These are phyloP conservation scores for Penelope pileata DNA, from an alignment of 2,113 vertebrate species.

Conservation along the genomic window DNA sequence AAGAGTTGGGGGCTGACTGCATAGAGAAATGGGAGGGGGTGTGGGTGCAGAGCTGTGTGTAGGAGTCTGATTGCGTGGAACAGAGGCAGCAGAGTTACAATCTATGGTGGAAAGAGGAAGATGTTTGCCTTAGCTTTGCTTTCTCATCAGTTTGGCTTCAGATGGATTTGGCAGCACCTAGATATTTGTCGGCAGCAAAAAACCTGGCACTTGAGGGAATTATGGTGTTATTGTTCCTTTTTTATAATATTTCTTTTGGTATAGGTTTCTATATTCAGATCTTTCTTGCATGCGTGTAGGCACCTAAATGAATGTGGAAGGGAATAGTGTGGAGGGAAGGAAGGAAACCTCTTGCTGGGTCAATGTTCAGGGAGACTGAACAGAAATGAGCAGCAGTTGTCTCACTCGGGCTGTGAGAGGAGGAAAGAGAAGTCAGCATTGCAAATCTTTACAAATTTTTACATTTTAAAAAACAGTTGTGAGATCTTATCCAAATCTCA, in stretches of 20 bases:
- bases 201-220: background rate
- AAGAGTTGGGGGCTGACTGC: background rate
- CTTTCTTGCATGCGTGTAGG: background rate
- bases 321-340: fast-evolving
- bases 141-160: background rate
- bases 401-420: background rate
- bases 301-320: background rate
- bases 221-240: background rate
- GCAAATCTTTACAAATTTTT: background rate
- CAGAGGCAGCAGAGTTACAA: background rate
- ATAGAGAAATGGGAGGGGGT: background rate
- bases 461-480: background rate
- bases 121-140: constrained; percentile 9
- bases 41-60: background rate
- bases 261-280: background rate
- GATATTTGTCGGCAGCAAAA: background rate
- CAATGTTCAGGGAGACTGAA: background rate
- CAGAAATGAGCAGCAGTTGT: background rate
- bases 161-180: background rate
- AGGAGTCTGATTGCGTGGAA: background rate
- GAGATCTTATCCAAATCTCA: background rate
- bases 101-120: background rate
- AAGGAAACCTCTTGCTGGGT: background rate
- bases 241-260: background rate
- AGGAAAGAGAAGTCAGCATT: background rate